Conservation (phyloP, 2,888 invertebrate species). For the Portevinia maculata region DNA sequence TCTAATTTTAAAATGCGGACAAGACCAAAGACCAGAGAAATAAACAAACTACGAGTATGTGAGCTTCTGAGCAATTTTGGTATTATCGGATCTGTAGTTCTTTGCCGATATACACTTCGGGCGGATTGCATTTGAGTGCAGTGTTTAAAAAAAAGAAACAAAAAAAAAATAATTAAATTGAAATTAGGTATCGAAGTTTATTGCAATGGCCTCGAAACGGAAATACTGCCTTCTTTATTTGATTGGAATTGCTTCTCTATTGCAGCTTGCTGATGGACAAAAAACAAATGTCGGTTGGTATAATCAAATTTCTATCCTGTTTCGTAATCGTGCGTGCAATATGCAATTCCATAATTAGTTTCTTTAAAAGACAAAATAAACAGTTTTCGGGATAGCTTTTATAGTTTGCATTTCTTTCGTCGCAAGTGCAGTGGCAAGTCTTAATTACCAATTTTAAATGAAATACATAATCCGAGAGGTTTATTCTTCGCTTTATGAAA, state of each 20-base stretch:
- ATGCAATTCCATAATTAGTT: slow-evolving; percentile 6
- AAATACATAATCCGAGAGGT: slow-evolving; percentile 33
- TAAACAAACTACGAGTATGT: neutral
- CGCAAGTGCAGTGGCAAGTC: slow-evolving; percentile 20
- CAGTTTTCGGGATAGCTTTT: slow-evolving; percentile 8
- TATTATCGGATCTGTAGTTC: slow-evolving; percentile 54
- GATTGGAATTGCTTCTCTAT: neutral
- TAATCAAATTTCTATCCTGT: slow-evolving; percentile 3
- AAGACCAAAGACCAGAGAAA: neutral
- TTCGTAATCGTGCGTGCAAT: slow-evolving; percentile 22
- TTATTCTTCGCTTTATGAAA: slow-evolving; percentile 50
- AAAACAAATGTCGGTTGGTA: slow-evolving; percentile 67
- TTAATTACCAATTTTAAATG: slow-evolving; percentile 46
- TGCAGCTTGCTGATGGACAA: slow-evolving; percentile 39
- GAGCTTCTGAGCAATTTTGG: neutral
- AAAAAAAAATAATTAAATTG: neutral
- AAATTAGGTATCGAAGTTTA: slow-evolving; percentile 1
- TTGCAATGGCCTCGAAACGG: slow-evolving; percentile 27
- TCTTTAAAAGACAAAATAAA: slow-evolving; percentile 12
- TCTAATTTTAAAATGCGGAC: slow-evolving; percentile 47
- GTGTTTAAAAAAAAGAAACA: neutral
- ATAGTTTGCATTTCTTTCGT: slow-evolving; percentile 13
- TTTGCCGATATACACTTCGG: slow-evolving; percentile 46
- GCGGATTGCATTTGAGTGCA: slow-evolving; percentile 21
- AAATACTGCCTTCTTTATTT: slow-evolving; percentile 12